Evolutionary conservation across 2,797 vertebrate genomes (phyloP).

Genomic region (Acanthis flammea): DNA sequence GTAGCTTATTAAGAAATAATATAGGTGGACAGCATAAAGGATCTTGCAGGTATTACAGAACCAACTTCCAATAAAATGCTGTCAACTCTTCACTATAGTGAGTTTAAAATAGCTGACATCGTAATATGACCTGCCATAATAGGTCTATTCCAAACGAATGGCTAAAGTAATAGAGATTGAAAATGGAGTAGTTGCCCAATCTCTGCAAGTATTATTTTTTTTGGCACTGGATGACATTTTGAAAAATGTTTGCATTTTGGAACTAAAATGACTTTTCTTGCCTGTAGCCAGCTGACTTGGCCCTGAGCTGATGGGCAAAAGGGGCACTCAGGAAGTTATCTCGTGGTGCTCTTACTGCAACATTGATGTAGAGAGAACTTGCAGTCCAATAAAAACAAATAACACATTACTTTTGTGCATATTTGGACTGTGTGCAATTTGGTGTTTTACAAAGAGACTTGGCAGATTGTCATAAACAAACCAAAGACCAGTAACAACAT

Average conservation of each 20-base stretch:
- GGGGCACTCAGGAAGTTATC: not conserved
- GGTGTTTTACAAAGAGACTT: not conserved
- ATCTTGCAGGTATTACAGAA: not conserved
- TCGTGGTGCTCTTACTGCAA: not conserved
- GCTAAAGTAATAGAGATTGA: conserved; percentile 25
- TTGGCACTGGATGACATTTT: not conserved
- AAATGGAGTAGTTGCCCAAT: conserved; percentile 2
- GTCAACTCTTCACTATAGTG: not conserved
- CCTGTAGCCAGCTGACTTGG: not conserved
- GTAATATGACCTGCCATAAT: conserved; percentile 5
- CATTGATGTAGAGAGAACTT: not conserved
- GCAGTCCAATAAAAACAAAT: conserved; percentile 27
- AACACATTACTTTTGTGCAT: not conserved
- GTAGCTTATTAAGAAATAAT: not conserved
- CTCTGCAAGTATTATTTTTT: not conserved
- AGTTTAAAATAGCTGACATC: conserved; percentile 16
- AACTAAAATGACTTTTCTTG: conserved; percentile 35
- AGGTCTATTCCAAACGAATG: conserved; percentile 25
- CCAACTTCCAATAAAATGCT: not conserved
- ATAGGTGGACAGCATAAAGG: not conserved
- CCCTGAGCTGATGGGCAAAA: not conserved
- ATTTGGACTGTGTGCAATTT: not conserved
- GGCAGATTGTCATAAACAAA: not conserved
- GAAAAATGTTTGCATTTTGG: conserved; percentile 52
- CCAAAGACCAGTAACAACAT: not conserved